A percentile compares a stretch with the other conserved stretches of the same genome.
Evolutionary conservation across 1,140 invertebrate species (phyloP).

Genomic region (Drosophila nannoptera): DNA sequence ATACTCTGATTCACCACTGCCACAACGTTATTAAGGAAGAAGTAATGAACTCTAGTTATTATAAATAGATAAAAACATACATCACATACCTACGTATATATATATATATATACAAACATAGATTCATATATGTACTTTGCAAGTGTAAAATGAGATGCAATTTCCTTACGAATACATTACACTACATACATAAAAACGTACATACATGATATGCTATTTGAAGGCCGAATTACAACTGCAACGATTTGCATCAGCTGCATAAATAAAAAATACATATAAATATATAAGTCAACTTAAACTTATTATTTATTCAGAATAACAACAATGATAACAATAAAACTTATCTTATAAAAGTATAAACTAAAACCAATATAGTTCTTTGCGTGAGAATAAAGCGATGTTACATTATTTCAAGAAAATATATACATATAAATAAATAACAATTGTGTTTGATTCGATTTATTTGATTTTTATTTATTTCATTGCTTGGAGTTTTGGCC

Average conservation of each 20-base stretch:
- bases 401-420: constrained; percentile 79
- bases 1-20: constrained; percentile 79
- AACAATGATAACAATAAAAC: constrained; percentile 62
- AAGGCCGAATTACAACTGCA: constrained; percentile 23
- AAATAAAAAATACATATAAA: constrained; percentile 52
- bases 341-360: constrained; percentile 68
- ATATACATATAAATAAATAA: constrained; percentile 76
- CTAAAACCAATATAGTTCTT: constrained; percentile 77
- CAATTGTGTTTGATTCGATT: constrained; percentile 18
- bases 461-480: too few relatives aligned
- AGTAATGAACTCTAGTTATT: constrained; percentile 49
- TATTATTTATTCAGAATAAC: constrained; percentile 71
- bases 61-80: constrained; percentile 46
- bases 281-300: constrained; percentile 65
- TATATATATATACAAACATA: constrained; percentile 36
- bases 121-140: too few relatives aligned
- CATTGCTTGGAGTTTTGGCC: too few relatives aligned
- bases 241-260: constrained; percentile 47
- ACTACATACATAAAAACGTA: constrained; percentile 32
- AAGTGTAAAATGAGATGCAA: too few relatives aligned
- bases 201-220: constrained; percentile 38
- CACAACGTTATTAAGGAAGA: constrained; percentile 55
- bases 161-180: background rate
- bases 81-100: constrained; percentile 33
- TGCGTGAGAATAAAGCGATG: constrained; percentile 79